phyloP scores from a whole-genome alignment of 30 jellyfish, hydroid and myxozoan genomes.

The Hydra vulgaris region DNA sequence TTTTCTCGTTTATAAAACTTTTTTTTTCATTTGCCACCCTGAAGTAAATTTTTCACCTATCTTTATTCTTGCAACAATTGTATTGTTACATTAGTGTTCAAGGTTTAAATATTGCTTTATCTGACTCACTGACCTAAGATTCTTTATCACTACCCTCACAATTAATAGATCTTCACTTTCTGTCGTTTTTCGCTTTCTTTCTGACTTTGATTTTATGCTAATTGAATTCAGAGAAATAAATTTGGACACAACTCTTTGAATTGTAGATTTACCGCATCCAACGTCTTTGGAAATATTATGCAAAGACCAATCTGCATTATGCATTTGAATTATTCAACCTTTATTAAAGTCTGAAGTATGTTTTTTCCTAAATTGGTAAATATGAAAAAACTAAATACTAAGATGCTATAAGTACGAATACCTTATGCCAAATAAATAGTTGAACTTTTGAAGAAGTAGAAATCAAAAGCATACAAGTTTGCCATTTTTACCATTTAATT shows the following conservation, averaged over 20 bases:
- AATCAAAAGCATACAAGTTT: background rate
- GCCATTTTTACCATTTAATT: background rate
- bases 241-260: background rate
- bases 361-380: no score
- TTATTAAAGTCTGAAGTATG: no score
- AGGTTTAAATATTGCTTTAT: background rate
- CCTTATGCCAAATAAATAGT: no score
- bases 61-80: background rate
- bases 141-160: background rate
- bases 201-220: background rate
- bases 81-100: background rate
- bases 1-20: background rate
- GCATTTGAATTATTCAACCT: no score
- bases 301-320: background rate
- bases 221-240: background rate
- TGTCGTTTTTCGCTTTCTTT: background rate
- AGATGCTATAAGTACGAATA: no score
- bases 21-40: background rate
- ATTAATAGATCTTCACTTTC: background rate
- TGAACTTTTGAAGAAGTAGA: background rate
- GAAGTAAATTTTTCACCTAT: background rate
- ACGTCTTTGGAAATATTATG: background rate
- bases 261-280: background rate
- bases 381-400: no score
- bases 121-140: background rate